These are phyloP conservation scores for Acanthosepion esculentum DNA, from an alignment of 2,888 invertebrate genomes.

Conservation along the genomic window DNA sequence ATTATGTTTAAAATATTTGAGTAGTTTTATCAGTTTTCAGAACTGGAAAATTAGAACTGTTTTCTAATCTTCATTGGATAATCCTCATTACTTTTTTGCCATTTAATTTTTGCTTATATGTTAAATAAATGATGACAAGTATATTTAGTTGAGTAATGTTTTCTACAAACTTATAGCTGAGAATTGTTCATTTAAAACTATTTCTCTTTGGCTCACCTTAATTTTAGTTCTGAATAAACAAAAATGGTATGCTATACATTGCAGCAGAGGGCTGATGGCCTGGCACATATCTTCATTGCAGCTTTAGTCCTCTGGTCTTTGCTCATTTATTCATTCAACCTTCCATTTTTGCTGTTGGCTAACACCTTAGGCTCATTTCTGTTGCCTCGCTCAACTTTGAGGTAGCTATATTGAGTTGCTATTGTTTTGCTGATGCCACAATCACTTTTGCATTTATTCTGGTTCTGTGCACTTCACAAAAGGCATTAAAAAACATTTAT, in stretches of 20 bases:
- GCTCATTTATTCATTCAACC: neutral
- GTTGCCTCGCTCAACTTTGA: neutral
- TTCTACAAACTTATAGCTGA: no score
- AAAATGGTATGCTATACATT: neutral
- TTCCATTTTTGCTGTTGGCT: neutral
- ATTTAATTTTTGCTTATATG: neutral
- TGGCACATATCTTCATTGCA: conserved; percentile 23
- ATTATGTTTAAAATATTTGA: no score
- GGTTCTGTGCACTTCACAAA: conserved; percentile 18
- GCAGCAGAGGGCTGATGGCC: neutral
- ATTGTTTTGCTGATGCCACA: neutral
- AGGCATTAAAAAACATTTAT: neutral
- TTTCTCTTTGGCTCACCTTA: neutral
- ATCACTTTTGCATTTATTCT: conserved; percentile 4
- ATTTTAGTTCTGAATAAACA: neutral
- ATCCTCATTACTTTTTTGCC: neutral
- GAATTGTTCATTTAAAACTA: neutral
- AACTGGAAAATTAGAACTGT: neutral
- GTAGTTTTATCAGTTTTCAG: neutral
- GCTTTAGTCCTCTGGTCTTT: neutral
- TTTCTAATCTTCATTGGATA: neutral
- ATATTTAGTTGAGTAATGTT: neutral
- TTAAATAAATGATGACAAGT: neutral
- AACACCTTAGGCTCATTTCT: neutral
- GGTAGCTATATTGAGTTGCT: neutral